Conservation (phyloP, 1,140 invertebrate genomes). For the Zaprionus africanus region DNA sequence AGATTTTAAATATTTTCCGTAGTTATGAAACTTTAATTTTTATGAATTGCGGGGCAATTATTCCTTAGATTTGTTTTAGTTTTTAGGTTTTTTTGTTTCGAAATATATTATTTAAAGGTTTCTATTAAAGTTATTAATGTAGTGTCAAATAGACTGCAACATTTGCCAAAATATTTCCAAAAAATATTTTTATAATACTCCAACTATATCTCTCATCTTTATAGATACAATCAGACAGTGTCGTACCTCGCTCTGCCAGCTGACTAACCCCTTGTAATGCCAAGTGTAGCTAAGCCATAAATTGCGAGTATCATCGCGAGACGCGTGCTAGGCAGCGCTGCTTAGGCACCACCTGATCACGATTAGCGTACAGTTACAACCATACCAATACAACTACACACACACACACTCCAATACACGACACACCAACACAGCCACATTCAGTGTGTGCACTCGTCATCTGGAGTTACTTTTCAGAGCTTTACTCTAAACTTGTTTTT, state of each 20-base stretch:
- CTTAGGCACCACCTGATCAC: slow-evolving; percentile 41
- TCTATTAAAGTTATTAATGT: too few species aligned
- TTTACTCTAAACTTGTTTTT: slow-evolving; percentile 10
- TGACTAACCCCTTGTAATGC: background rate
- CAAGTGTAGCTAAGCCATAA: slow-evolving; percentile 43
- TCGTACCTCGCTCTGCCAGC: background rate
- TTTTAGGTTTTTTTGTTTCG: too few species aligned
- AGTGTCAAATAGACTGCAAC: too few species aligned
- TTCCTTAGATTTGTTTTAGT: too few species aligned
- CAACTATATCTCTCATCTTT: background rate
- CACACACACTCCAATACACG: too few species aligned
- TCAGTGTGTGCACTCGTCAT: background rate
- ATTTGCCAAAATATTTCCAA: background rate
- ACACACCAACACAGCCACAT: background rate
- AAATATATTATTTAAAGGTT: too few species aligned
- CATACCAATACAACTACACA: background rate
- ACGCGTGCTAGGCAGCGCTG: slow-evolving; percentile 45
- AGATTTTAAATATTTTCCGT: too few species aligned
- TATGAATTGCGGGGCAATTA: too few species aligned
- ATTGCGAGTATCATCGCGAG: slow-evolving; percentile 32
- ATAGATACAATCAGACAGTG: background rate
- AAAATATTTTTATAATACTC: background rate
- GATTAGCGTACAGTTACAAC: slow-evolving; percentile 41
- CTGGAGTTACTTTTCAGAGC: slow-evolving; percentile 15
- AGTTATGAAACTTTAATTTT: too few species aligned